Conservation (phyloP, 1,140 invertebrate genomes). For the Drosophila triauraria region DNA sequence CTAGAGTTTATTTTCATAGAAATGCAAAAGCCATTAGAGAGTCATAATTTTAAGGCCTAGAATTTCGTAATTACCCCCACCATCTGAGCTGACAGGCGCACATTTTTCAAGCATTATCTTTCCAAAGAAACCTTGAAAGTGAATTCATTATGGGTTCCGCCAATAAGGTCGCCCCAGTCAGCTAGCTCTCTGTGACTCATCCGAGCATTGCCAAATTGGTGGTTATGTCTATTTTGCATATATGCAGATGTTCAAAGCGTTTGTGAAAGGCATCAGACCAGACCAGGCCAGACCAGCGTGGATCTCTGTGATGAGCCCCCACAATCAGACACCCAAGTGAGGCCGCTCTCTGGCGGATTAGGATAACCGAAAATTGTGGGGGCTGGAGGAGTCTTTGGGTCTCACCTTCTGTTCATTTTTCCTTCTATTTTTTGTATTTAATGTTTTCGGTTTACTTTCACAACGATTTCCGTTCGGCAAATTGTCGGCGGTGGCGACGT, state of each 20-base stretch:
- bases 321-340: constrained; percentile 3
- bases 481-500: constrained; percentile 54
- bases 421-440: not conserved
- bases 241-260: constrained; percentile 24
- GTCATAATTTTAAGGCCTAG: constrained; percentile 37
- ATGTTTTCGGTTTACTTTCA: constrained; percentile 43
- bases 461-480: constrained; percentile 52
- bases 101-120: constrained; percentile 47
- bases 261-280: constrained; percentile 68
- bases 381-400: constrained; percentile 18
- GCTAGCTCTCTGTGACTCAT: constrained; percentile 35
- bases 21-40: constrained; percentile 11
- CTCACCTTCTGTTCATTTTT: constrained; percentile 6
- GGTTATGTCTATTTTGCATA: constrained; percentile 34
- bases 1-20: not conserved
- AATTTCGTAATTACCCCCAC: constrained; percentile 35
- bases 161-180: constrained; percentile 38
- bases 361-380: constrained; percentile 23
- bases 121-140: constrained; percentile 56
- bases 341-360: constrained; percentile 2
- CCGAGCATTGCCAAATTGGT: constrained; percentile 47
- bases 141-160: constrained; percentile 46
- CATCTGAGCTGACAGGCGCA: constrained; percentile 7
- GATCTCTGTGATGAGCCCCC: constrained; percentile 24
- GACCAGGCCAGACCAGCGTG: not conserved